Evolutionary conservation across 2,113 vertebrate genomes (phyloP).

Genomic region (Quiscalus mexicanus): DNA sequence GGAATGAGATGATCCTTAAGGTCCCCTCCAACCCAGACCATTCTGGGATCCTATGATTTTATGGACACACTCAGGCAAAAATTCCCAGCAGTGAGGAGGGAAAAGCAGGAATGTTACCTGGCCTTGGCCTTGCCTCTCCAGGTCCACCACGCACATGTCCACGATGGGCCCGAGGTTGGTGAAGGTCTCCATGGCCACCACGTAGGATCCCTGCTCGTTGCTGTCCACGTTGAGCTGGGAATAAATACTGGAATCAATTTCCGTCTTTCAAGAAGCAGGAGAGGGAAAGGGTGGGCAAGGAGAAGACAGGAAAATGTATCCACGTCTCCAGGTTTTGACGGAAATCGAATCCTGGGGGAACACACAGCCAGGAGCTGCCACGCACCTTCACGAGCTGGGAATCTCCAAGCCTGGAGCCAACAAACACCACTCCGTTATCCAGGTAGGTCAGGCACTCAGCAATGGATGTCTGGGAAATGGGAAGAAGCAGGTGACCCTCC

Average conservation of each 20-base stretch:
- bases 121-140: constrained; percentile 96
- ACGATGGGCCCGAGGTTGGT: constrained; percentile 98
- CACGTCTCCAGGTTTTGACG: not conserved
- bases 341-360: not conserved
- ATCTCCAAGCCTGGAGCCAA: constrained; percentile 95
- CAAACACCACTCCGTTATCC: constrained; percentile 97
- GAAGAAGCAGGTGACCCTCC: not conserved
- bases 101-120: constrained; percentile 80
- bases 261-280: fast-evolving
- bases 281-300: not conserved
- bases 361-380: not conserved
- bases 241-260: not conserved
- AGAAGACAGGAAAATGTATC: not conserved
- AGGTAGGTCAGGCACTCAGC: constrained; percentile 97
- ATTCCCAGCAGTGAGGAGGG: not conserved
- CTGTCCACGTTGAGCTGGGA: constrained; percentile 94
- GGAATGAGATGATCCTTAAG: not conserved
- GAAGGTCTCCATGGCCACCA: constrained; percentile 98
- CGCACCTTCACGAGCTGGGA: constrained; percentile 96
- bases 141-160: constrained; percentile 98
- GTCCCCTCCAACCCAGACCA: not conserved
- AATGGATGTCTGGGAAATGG: constrained; percentile 87
- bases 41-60: fast-evolving
- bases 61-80: fast-evolving
- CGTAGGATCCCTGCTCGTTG: constrained; percentile 97